Base-by-base conservation (phyloP, 2,113 vertebrate genomes). In the Tor tambroides region DNA sequence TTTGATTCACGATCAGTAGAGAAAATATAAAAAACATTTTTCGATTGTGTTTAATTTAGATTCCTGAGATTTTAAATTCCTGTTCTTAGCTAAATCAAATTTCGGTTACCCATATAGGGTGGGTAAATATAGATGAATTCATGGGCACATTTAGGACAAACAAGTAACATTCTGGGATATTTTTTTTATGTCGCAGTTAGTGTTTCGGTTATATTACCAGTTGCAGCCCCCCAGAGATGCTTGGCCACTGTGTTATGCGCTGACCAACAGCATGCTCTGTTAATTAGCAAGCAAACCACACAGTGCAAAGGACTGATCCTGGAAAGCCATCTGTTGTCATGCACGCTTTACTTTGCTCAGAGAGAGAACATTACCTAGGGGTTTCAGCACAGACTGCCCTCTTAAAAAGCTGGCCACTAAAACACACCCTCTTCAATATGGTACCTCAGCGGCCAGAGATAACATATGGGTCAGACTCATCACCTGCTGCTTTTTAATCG, bases 271-370 rank as follows among this genome's bases (percentile, higher is more conserved):
- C 80, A 85, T 75, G 61, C 72, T 59, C 77, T 84, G 71, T 71
- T 83, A 87, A 87, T 89, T 78, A 85, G 56, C 69, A 35, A 74
- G 65, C 46, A 84, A 61, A 75, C 67, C 59, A 79, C 76, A 87
- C 59, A 28, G 82, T 59, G 67, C 71, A n/a, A 30, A 87, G 51
- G 81, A 87, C 88, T 69, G 86, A 84, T 38, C 59, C 32, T 83
- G 43, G 10, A 84, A 87, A 30, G 83, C 88, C 86, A 89, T 87
- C 88, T 87, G 88, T 78, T 80, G n/a, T 85, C 19, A 61, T 69
- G 12, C 41, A 43, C 59, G 54, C 43, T 80, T 78, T 86, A 17
- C 81, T 78, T 78, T 38, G 81, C 46, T 46, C 71, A 54, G 43
- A 87, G 30, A 86, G 74, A 77, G 75, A 85, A 51, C 78, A 77